phyloP scores from a whole-genome alignment of 2,888 invertebrate species.

The Ferdinandea cuprea region DNA sequence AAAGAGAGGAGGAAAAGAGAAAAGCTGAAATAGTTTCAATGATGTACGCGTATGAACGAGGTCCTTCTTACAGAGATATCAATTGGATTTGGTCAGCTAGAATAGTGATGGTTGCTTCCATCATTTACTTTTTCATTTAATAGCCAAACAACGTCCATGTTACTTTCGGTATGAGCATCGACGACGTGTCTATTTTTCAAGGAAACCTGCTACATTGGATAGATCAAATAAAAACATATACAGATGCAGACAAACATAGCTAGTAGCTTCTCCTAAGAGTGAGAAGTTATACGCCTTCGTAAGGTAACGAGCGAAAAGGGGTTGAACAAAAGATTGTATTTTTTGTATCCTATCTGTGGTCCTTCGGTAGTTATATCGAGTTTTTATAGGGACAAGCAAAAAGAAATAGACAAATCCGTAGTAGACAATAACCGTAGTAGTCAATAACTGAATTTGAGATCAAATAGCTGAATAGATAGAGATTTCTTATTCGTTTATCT shows the following conservation, averaged over 20 bases:
- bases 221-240: slow-evolving; percentile 30
- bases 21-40: neutral
- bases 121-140: slow-evolving; percentile 55
- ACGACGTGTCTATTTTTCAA: neutral
- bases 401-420: neutral
- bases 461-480: slow-evolving; percentile 4
- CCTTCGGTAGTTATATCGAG: neutral
- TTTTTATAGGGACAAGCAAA: neutral
- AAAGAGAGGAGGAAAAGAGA: neutral
- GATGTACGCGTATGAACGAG: neutral
- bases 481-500: neutral
- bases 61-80: slow-evolving; percentile 31
- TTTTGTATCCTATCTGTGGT: slow-evolving; percentile 12
- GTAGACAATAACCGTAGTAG: slow-evolving; percentile 4
- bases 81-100: slow-evolving; percentile 58
- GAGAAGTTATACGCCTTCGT: slow-evolving; percentile 16
- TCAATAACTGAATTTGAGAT: slow-evolving; percentile 7
- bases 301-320: slow-evolving; percentile 30
- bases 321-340: slow-evolving; percentile 27
- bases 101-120: slow-evolving; percentile 40
- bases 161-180: slow-evolving; percentile 3
- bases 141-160: slow-evolving; percentile 34
- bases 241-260: neutral
- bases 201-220: neutral
- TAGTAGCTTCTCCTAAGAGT: neutral